Base-by-base conservation (phyloP, 2,797 vertebrate genomes). In the Gorsachius magnificus region DNA sequence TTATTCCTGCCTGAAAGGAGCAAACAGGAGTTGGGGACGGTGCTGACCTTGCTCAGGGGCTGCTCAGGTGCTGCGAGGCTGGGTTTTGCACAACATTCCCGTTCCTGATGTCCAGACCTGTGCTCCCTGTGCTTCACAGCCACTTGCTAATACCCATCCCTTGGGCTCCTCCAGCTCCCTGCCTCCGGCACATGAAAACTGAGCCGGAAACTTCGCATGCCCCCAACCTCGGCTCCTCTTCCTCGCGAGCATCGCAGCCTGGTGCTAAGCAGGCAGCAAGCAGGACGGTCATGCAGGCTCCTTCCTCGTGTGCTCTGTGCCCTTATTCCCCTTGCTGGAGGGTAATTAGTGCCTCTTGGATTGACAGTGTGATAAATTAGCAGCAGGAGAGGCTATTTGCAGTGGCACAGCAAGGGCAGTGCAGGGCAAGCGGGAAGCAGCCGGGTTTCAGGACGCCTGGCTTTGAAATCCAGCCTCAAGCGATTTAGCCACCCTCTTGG, bases 401-500 rank as follows among this genome's bases (percentile, higher is more conserved):
- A 8, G 50, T 0, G 18, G 74, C 63, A 43, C 21, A 48, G 43
- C 3, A 2, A 16, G 12, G 51, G 25, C 36, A 72, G 36, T 4
- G 6, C 16, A 41, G n/a, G 6, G 25, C 57, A 35, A 66, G 45
- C 1, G 3, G 45, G 64, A 45, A 54, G 86, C 24, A 25, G 63
- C 2, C 1, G 0, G 26, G n/a, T 58, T 16, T 28, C 25, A 33
- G 51, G 65, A 72, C 0, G 13, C 38, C 16, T 5, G 16, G 24
- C 21, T 63, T 70, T 3, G 1, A 82, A 76, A 84, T 26, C 22
- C 65, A 85, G 13, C 38, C 24, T 43, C 31, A 10, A 21, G 36
- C 0, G 1, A 26, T 2, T 17, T 11, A 72, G 15, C 48, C 16
- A 22, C 9, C 5, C 12, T 46, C 4, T 4, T 1, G 1, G 51